Percentiles rank a stretch among this genome's conserved stretches.
Evolutionary conservation across 2,888 invertebrate species (phyloP).

Genomic region (Siphlonurus alternatus): DNA sequence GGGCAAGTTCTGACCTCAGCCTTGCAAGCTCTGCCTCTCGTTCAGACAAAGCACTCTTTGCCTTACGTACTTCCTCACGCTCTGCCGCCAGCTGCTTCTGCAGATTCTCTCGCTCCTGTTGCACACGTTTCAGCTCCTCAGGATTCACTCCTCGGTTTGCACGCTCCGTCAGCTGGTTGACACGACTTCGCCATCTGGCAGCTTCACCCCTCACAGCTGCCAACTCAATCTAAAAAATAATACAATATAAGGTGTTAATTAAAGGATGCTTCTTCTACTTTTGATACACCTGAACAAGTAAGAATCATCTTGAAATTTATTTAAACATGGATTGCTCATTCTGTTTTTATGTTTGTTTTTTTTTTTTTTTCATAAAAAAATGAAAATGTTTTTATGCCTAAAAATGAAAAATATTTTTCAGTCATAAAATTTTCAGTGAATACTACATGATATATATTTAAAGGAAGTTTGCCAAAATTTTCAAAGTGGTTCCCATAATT

Average conservation of each 20-base stretch:
- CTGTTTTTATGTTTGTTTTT: too few relatives aligned
- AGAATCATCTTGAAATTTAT: too few relatives aligned
- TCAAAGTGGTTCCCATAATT: too few relatives aligned
- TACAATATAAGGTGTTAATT: too few relatives aligned
- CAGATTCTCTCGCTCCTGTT: constrained; percentile 54
- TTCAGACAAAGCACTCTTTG: constrained; percentile 33
- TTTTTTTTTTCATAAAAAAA: too few relatives aligned
- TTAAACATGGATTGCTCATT: too few relatives aligned
- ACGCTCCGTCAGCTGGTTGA: constrained; percentile 74
- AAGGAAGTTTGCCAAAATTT: too few relatives aligned
- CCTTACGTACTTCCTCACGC: constrained; percentile 43
- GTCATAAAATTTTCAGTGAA: too few relatives aligned
- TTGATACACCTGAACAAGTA: too few relatives aligned
- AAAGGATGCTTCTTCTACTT: constrained; percentile 21
- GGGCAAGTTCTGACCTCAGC: background rate
- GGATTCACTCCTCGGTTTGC: constrained; percentile 80
- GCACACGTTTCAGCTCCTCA: constrained; percentile 68
- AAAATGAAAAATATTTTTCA: too few relatives aligned
- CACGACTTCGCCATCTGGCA: constrained; percentile 53
- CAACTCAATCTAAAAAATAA: constrained; percentile 45
- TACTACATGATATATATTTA: too few relatives aligned
- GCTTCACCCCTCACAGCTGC: constrained; percentile 60
- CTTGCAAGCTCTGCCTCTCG: background rate
- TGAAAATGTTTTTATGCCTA: too few relatives aligned
- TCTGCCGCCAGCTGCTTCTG: constrained; percentile 62